phyloP scores from a whole-genome alignment of 64 coral and sea anemone species.

The Porites australiensis region DNA sequence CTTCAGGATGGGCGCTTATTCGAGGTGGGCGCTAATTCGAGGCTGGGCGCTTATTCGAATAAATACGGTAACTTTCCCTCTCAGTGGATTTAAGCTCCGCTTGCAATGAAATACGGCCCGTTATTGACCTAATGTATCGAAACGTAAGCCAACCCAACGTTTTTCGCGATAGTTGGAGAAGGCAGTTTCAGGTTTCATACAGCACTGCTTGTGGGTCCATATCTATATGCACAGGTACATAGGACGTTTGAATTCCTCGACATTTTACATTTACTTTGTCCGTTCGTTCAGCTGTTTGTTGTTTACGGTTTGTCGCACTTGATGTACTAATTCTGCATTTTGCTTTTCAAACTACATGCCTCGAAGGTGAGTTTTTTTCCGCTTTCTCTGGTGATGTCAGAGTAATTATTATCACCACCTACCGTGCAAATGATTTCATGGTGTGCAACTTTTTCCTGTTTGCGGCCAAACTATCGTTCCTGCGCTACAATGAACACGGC shows the following conservation, averaged over 20 bases:
- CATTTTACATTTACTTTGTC: background rate
- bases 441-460: constrained; percentile 28
- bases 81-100: too few species aligned
- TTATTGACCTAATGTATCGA: too few species aligned
- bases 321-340: background rate
- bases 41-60: too few species aligned
- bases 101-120: too few species aligned
- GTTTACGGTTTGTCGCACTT: constrained; percentile 35
- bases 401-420: background rate
- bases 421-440: background rate
- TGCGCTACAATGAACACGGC: too few species aligned
- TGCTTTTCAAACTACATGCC: background rate
- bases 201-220: background rate
- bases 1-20: too few species aligned
- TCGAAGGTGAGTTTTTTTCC: constrained; percentile 14
- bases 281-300: background rate
- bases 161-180: background rate
- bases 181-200: background rate
- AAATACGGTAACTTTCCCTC: too few species aligned
- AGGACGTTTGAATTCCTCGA: background rate
- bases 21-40: too few species aligned
- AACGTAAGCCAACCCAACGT: background rate
- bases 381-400: constrained; percentile 6
- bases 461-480: background rate
- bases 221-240: background rate